Evolutionary conservation across 1,140 invertebrate species (phyloP).

Genomic region (Drosophila asahinai): DNA sequence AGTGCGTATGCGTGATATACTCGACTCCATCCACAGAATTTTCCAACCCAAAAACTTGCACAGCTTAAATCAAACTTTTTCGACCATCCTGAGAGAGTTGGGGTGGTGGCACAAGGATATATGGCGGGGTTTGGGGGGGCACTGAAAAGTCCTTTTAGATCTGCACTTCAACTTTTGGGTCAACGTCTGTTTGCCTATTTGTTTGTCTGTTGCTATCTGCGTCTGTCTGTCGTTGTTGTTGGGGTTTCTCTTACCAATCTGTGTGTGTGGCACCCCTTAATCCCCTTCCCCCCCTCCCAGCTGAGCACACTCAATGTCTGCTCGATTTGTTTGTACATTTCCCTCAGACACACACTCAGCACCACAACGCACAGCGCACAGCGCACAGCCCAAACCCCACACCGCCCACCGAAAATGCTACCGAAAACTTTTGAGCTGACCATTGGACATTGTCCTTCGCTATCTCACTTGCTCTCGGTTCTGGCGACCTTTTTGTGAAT

Average conservation of each 20-base stretch:
- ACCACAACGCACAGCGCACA: constrained; percentile 2
- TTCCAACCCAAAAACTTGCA: constrained; percentile 71
- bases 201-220: constrained; percentile 78
- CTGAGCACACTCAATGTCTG: constrained; percentile 65
- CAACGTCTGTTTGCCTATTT: constrained; percentile 81
- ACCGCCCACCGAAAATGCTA: constrained; percentile 10
- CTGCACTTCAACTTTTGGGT: constrained; percentile 82
- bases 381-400: background rate
- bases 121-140: background rate
- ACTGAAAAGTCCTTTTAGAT: constrained; percentile 65
- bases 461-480: constrained; percentile 18
- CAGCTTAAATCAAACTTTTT: constrained; percentile 80
- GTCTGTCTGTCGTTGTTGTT: constrained; percentile 52
- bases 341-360: constrained; percentile 14
- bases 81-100: constrained; percentile 2
- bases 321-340: constrained; percentile 82
- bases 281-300: background rate
- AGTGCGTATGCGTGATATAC: constrained; percentile 82
- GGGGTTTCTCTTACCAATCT: constrained; percentile 39
- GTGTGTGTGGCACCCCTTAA: background rate
- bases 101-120: no score
- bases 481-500: constrained; percentile 71
- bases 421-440: constrained; percentile 46
- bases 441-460: constrained; percentile 53
- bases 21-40: constrained; percentile 34